Percentiles rank a stretch among this genome's conserved stretches.
Conservation (phyloP, 2,113 vertebrate species). For the Catharus minimus region DNA sequence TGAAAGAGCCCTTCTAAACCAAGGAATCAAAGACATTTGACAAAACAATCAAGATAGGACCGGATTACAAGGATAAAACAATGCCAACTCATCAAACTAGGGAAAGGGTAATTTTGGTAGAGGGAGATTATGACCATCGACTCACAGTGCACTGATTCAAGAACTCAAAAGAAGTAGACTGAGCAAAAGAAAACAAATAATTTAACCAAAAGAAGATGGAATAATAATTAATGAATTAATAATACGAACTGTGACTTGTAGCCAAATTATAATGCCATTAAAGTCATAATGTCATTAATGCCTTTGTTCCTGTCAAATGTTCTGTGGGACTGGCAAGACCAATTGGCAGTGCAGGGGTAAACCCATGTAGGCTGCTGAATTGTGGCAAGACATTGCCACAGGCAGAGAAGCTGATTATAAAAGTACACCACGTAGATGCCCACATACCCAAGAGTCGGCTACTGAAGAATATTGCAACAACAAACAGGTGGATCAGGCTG, state of each 20-base stretch:
- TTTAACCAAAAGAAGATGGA: not conserved
- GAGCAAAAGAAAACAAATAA: not conserved
- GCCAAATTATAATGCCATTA: not conserved
- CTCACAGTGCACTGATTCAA: fast-evolving
- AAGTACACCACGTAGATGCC: not conserved
- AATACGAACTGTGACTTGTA: not conserved
- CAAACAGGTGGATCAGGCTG: fast-evolving
- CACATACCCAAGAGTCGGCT: fast-evolving
- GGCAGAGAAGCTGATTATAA: not conserved
- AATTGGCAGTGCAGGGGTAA: not conserved
- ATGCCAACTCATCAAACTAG: not conserved
- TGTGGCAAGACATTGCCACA: not conserved
- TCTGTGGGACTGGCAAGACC: not conserved
- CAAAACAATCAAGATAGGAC: not conserved
- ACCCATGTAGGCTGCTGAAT: not conserved
- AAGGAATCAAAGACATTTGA: not conserved
- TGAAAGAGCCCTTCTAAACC: not conserved
- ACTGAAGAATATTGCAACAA: not conserved
- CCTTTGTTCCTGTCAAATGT: not conserved
- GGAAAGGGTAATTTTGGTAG: not conserved
- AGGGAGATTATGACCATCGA: not conserved
- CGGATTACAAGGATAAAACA: not conserved
- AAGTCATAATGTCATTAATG: not conserved
- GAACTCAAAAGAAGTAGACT: not conserved
- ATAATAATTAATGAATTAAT: not conserved